Evolutionary conservation across 2,113 vertebrate genomes (phyloP), one percentile per base, ranked within the genome.

Genomic region (Cichladusa arquata): DNA sequence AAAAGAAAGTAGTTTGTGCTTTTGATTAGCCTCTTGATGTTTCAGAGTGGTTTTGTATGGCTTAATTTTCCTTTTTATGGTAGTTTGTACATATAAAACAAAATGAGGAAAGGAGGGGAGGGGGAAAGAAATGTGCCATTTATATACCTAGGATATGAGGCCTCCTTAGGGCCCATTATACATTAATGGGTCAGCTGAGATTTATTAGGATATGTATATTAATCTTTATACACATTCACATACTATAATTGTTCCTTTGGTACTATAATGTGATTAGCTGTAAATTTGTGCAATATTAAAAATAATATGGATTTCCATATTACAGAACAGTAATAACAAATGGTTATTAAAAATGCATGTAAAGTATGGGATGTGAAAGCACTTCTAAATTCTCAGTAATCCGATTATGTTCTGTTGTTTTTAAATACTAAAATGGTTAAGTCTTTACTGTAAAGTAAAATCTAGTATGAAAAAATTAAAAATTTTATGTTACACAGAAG

Each of bases 61-160:
- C 89, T 97, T 97, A 97, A 98, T 98, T 98, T 98, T 97, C 97
- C 94, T 96, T 97, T 97, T 98, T 98, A 98, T 98, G 97, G 93
- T 76, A 85, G 92, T 95, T 90, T 93, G 70, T 95, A 95, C 87
- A 77, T 97, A 95, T 95, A 92, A 94, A 96, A 96, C 77, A 95
- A 96, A 96, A 94, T 94, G 92, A 92, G 60, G 82, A 93, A 88
- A 79, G 69, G 53, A 97, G 84, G 91, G 77, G 92, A 96, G 86
- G 51, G 91, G 66, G 34, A 66, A 85, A 92, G 96, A 96, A 97
- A 96, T 97, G 93, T 96, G 91, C 93, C 96, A 98, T 97, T 91
- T 95, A 58, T 97, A 96, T 97, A 96, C 82, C 94, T 94, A 93
- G 97, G 94, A 97, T 97, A 92, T 86, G 95, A 96, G 91, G 95